A percentile compares a stretch with the other conserved stretches of the same genome.
These are phyloP conservation scores for Hippocampus guttulatus DNA, from an alignment of 2,113 vertebrate genomes.

Conservation along the genomic window DNA sequence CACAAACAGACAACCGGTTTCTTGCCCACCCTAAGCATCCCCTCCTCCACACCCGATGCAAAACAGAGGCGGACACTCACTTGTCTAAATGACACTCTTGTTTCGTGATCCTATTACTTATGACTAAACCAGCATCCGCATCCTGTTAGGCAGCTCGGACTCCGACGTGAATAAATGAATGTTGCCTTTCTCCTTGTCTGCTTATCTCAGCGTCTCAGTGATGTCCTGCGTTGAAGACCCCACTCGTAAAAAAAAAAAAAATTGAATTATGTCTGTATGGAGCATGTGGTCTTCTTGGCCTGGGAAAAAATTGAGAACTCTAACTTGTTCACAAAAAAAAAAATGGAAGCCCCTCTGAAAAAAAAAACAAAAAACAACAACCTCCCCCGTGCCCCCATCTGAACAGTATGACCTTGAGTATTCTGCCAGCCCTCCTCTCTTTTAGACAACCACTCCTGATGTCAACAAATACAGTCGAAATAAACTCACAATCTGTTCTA, in stretches of 20 bases:
- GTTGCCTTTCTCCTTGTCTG: conserved; percentile 15
- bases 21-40: conserved; percentile 17
- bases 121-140: conserved; percentile 68
- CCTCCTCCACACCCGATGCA: conserved; percentile 29
- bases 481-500: background rate
- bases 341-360: background rate
- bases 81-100: conserved; percentile 55
- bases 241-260: conserved; percentile 38
- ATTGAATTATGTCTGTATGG: conserved; percentile 68
- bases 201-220: conserved; percentile 21
- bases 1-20: conserved; percentile 17
- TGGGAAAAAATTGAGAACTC: conserved; percentile 45
- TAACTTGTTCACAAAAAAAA: background rate
- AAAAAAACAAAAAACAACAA: conserved; percentile 40
- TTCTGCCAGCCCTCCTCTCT: background rate
- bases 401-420: conserved; percentile 1
- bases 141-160: conserved; percentile 56
- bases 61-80: conserved; percentile 50
- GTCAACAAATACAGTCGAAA: background rate
- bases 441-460: background rate
- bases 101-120: conserved; percentile 61
- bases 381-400: no score
- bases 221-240: conserved; percentile 46
- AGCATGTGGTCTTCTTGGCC: conserved; percentile 57
- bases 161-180: conserved; percentile 53